Base-by-base conservation (phyloP, 92 coral and sea anemone genomes). In the Anthopleura xanthogrammica region DNA sequence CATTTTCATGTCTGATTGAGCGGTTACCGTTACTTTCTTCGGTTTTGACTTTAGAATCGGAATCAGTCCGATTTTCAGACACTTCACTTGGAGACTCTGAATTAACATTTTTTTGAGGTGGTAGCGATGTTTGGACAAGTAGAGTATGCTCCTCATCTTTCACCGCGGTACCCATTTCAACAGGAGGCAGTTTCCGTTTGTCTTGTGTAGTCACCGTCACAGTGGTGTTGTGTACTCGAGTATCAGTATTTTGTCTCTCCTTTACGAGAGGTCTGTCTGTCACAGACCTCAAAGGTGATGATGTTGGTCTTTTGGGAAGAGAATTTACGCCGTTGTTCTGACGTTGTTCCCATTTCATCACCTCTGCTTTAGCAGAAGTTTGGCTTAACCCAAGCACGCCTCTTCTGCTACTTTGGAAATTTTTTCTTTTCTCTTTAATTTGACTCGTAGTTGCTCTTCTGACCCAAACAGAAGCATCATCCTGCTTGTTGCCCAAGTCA, bases 301-400 rank as follows among this genome's bases (percentile, higher is more conserved):
- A 43, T 7, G 19, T 48, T 22, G 52, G 20, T 17, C 66, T 42
- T 14, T 22, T 60, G 16, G 50, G 52, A 9, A 76, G 23, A 11
- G 46, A n/a, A 66, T 36, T 8, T 41, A 40, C 40, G 12, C 56
- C 46, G 39, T 36, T 68, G 42, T 68, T 41, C 39, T 64, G 52
- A 68, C 66, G 54, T 62, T 81, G 77, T 36, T 81, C 84, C 84
- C 84, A 81, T 24, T 81, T 70, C 64, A 81, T 58, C 40, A 81
- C 74, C 20, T 81, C 68, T 48, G 84, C 77, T 52, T 48, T 81
- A 20, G 84, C 58, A 40, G 84, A 81, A 7, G 84, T 68, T 4
- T 23, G 41, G 74, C 74, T 68, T 36, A 68, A 36, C 4, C 74
- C 74, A 29, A 68, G 74, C 2, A 48, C 10, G 3, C 83, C 40